phyloP scores from a whole-genome alignment of 2,113 vertebrate genomes.

The Rhea pennata region DNA sequence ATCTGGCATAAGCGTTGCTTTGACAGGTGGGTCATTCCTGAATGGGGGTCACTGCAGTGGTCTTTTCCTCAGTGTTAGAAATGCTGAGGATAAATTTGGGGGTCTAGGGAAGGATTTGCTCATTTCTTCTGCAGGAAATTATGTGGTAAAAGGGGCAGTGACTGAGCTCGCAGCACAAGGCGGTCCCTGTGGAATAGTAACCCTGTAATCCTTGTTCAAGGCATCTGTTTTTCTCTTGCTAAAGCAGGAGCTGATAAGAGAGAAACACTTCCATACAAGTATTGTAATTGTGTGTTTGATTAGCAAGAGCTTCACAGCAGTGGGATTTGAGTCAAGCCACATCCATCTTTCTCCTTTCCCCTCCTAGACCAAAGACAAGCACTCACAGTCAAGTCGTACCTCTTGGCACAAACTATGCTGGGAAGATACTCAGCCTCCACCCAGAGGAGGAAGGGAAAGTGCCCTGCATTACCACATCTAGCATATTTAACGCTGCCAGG shows the following conservation, averaged over 20 bases:
- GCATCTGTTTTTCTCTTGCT: not conserved
- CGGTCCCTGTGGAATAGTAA: not conserved
- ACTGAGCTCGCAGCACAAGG: not conserved
- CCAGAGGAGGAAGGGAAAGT: not conserved
- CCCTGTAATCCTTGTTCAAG: not conserved
- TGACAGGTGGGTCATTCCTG: rapidly evolving
- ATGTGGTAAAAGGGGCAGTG: rapidly evolving
- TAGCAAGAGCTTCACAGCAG: not conserved
- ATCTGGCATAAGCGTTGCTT: not conserved
- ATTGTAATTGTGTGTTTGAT: not conserved
- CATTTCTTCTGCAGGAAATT: not conserved
- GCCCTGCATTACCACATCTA: not conserved
- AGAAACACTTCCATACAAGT: not conserved
- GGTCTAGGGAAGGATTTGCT: not conserved
- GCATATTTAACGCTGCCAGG: not conserved
- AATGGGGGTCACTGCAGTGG: not conserved
- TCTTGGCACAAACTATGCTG: not conserved
- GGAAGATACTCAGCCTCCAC: rapidly evolving
- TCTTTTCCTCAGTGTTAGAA: not conserved
- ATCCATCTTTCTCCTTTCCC: not conserved
- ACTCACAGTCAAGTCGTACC: not conserved
- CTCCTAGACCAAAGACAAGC: not conserved
- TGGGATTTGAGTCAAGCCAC: not conserved
- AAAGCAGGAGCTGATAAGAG: not conserved
- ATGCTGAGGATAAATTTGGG: not conserved